phyloP scores from a whole-genome alignment of 2,888 invertebrate genomes.

The Andrena bucephala region DNA sequence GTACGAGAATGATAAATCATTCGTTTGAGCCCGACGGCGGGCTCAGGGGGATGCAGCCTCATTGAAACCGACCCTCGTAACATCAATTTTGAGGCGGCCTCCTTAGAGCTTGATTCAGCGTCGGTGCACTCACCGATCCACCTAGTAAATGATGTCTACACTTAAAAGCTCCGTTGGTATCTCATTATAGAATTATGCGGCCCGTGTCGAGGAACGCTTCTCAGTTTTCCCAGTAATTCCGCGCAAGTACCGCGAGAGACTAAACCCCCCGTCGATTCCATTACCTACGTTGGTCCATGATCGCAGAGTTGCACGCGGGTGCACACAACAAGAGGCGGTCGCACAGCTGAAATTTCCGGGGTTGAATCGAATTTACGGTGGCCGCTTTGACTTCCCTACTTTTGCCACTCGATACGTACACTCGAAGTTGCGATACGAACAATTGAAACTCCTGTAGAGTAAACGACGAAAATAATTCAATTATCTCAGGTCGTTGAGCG shows the following conservation, averaged over 20 bases:
- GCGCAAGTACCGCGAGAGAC: background rate
- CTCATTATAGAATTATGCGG: slow-evolving; percentile 50
- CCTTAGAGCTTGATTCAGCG: slow-evolving; percentile 52
- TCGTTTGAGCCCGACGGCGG: slow-evolving; percentile 43
- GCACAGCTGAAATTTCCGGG: background rate
- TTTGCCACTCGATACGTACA: background rate
- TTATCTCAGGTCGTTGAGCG: background rate
- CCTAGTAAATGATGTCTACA: slow-evolving; percentile 50
- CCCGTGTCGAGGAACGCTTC: background rate
- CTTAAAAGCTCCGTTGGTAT: slow-evolving; percentile 48
- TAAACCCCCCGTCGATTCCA: background rate
- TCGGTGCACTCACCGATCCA: slow-evolving; percentile 28
- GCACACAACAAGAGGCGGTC: background rate
- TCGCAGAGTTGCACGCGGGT: background rate
- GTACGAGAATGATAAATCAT: slow-evolving; percentile 63
- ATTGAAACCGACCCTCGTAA: slow-evolving; percentile 15
- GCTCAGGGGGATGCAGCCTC: slow-evolving; percentile 18
- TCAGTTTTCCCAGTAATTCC: background rate
- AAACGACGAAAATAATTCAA: slow-evolving; percentile 24
- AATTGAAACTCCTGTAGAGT: background rate
- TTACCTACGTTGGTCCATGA: background rate
- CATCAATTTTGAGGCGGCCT: slow-evolving; percentile 60
- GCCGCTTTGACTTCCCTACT: background rate
- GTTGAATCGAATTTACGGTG: background rate
- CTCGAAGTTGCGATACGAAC: slow-evolving; percentile 18